A percentile compares a stretch with the other conserved stretches of the same genome.
These are phyloP conservation scores for Tetrax tetrax DNA, from an alignment of 2,113 vertebrate genomes.

Conservation along the genomic window DNA sequence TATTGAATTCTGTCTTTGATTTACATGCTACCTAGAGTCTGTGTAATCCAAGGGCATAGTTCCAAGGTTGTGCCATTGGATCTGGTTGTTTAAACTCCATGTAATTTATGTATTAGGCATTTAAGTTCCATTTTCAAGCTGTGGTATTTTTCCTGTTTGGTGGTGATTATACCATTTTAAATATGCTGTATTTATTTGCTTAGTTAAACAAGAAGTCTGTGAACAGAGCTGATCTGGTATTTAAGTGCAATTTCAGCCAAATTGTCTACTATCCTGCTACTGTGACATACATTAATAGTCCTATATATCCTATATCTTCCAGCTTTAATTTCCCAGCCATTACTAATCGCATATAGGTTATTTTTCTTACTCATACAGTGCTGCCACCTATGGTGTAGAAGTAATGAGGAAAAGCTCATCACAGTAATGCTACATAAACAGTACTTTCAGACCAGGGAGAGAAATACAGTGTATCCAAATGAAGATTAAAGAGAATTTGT, in stretches of 20 bases:
- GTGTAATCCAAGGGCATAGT: neutral
- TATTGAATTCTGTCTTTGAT: neutral
- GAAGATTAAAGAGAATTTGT: conserved; percentile 3
- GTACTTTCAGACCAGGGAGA: neutral
- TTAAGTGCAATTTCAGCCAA: neutral
- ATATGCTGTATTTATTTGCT: neutral
- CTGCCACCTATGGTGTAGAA: neutral
- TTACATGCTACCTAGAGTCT: neutral
- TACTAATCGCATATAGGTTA: neutral
- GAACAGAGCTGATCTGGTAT: neutral
- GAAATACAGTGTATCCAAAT: neutral
- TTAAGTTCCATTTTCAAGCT: neutral
- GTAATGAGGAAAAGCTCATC: neutral
- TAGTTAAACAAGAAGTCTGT: neutral
- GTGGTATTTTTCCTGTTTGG: neutral
- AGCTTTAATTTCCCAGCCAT: neutral
- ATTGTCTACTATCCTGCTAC: neutral
- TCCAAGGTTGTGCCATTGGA: neutral
- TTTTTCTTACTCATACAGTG: neutral
- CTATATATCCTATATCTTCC: neutral
- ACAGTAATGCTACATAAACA: neutral
- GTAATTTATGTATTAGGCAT: neutral
- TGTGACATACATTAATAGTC: neutral
- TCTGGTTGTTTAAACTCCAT: neutral
- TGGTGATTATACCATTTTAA: neutral